Base-by-base conservation (phyloP, 2,888 invertebrate genomes). In the Lycia hirtaria region DNA sequence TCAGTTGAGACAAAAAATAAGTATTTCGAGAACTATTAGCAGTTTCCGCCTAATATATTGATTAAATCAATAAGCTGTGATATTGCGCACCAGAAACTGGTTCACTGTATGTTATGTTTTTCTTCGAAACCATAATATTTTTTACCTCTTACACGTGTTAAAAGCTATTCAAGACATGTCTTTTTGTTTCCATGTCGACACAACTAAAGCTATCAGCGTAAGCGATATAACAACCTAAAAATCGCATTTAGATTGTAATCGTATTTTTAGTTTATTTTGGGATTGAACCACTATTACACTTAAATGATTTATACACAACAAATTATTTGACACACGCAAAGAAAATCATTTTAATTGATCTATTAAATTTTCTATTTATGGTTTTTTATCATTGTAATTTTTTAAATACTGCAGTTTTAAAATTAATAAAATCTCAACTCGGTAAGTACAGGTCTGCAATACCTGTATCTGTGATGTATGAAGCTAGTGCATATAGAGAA, bases 161-260 rank as follows among this genome's bases (percentile, higher is more conserved):
- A 30, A 56, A 35, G 33, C 37, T 41, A 57, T 60, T 32, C 51
- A 65, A 64, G 62, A 61, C 64, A 64, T 68, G 67, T 69, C 65
- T 70, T 68, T 76, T 75, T 69, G 73, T 77, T 73, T 75, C 67
- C 68, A 67, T 60, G 56, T 67, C 64, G 62, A 62, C 57, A 49
- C 49, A 61, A 66, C 52, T 62, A 60, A 58, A 68, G 47, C 52
- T 68, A 64, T 60, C 60, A 55, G 51, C 51, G 63, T 71, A 69
- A 65, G 68, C 68, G 72, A 68, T 66, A 41, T 52, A 50, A 63
- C 58, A 61, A 72, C 50, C 68, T 59, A 45, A 22, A n/a, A 61
- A 66, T 73, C 69, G 69, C 70, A 66, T 65, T 62, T 69, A 71
- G 65, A 60, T 69, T 66, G 32, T 71, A 65, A 58, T 71, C 69